These are phyloP conservation scores for Carcinoscorpius rotundicauda DNA, from an alignment of 1,140 invertebrate genomes.

Conservation along the genomic window DNA sequence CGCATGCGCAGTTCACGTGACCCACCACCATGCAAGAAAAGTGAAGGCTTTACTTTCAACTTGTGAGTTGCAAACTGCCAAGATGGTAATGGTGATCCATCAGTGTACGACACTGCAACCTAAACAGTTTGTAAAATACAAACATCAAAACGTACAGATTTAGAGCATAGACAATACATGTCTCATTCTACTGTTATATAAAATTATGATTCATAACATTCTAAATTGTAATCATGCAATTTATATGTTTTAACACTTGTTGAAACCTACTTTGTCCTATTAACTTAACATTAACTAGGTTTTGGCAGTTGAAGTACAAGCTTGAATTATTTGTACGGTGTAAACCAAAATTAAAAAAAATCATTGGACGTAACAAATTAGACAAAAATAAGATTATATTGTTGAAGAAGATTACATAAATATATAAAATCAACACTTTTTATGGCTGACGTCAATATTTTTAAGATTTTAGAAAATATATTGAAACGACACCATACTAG, in stretches of 20 bases:
- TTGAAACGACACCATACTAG: background rate
- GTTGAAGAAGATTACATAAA: background rate
- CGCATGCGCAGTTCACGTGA: constrained; percentile 34
- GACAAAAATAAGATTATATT: background rate
- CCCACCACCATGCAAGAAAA: constrained; percentile 40
- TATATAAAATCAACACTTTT: background rate
- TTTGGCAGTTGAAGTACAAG: too few species aligned
- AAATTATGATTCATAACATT: too few species aligned
- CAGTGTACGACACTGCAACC: constrained; percentile 61
- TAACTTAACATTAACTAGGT: too few species aligned
- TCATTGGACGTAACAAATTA: background rate
- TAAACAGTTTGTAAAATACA: constrained; percentile 1
- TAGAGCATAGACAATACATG: too few species aligned
- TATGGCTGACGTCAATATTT: background rate
- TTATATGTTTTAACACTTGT: too few species aligned
- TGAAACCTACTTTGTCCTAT: too few species aligned
- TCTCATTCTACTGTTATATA: too few species aligned
- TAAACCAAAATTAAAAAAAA: background rate
- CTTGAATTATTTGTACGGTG: too few species aligned
- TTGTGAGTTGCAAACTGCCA: constrained; percentile 42
- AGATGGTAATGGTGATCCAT: constrained; percentile 51
- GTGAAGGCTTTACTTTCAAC: constrained; percentile 30
- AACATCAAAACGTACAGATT: background rate
- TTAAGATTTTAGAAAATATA: background rate
- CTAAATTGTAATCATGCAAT: too few species aligned